These are phyloP conservation scores for Harpalus rubripes DNA, from an alignment of 2,888 invertebrate genomes.

Conservation along the genomic window DNA sequence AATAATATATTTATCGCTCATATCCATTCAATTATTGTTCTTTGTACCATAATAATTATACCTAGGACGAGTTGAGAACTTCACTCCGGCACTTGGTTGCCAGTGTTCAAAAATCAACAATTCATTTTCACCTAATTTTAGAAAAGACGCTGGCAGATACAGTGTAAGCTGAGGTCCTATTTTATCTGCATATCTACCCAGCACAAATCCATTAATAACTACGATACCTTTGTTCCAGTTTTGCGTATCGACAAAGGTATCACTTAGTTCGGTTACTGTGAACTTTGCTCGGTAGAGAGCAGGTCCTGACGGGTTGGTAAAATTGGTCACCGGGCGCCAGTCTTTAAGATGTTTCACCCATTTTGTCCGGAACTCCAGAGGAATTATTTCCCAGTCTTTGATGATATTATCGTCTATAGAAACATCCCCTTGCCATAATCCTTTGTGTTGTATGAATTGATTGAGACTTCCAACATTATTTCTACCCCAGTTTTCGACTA, in stretches of 20 bases:
- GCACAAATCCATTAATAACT: slow-evolving; percentile 90
- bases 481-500: slow-evolving; percentile 90
- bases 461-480: slow-evolving; percentile 79
- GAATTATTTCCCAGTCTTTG: slow-evolving; percentile 77
- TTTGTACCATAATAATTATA: too few species aligned
- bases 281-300: slow-evolving; percentile 80
- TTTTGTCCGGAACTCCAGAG: slow-evolving; percentile 79
- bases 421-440: slow-evolving; percentile 77
- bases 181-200: slow-evolving; percentile 90
- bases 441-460: slow-evolving; percentile 76
- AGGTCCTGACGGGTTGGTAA: slow-evolving; percentile 77
- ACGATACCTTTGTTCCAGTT: slow-evolving; percentile 94
- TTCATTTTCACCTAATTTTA: slow-evolving; percentile 79
- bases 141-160: slow-evolving; percentile 89
- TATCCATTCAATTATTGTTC: too few species aligned
- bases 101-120: slow-evolving; percentile 76
- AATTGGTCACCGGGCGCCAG: slow-evolving; percentile 71
- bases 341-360: slow-evolving; percentile 74
- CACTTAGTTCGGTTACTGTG: slow-evolving; percentile 79
- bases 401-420: slow-evolving; percentile 75
- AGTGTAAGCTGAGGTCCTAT: slow-evolving; percentile 90
- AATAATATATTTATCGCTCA: too few species aligned
- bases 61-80: too few species aligned
- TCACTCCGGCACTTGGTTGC: slow-evolving; percentile 64
- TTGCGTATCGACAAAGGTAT: slow-evolving; percentile 88